These are phyloP conservation scores for Oxystoma pomonae DNA, from an alignment of 2,888 invertebrate species.

Conservation along the genomic window DNA sequence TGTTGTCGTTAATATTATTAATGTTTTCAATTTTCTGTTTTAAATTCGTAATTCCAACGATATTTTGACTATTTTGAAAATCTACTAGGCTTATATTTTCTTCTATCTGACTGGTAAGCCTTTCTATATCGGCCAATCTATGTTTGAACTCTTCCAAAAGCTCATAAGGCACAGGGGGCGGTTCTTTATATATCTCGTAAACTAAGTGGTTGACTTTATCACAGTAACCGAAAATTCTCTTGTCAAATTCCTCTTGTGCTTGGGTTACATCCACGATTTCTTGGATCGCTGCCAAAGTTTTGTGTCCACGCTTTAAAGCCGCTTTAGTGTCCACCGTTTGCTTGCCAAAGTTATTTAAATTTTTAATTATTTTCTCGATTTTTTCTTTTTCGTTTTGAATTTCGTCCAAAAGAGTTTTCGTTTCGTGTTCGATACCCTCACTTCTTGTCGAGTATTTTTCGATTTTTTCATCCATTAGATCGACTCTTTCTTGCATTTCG, in stretches of 20 bases:
- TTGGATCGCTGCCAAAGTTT: slow-evolving; percentile 50
- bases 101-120: slow-evolving; percentile 28
- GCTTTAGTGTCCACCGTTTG: slow-evolving; percentile 54
- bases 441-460: not conserved
- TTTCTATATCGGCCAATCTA: slow-evolving; percentile 28
- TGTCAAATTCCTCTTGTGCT: slow-evolving; percentile 21
- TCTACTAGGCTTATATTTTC: slow-evolving; percentile 25
- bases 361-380: slow-evolving; percentile 27
- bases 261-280: slow-evolving; percentile 26
- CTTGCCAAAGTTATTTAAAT: slow-evolving; percentile 35
- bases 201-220: slow-evolving; percentile 41
- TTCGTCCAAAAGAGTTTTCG: slow-evolving; percentile 41
- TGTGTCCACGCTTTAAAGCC: slow-evolving; percentile 51
- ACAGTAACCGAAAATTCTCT: slow-evolving; percentile 42
- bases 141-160: slow-evolving; percentile 32
- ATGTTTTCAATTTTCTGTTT: slow-evolving; percentile 30
- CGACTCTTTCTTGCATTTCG: slow-evolving; percentile 25
- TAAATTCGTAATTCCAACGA: slow-evolving; percentile 25
- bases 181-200: slow-evolving; percentile 35
- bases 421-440: slow-evolving; percentile 25
- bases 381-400: slow-evolving; percentile 40
- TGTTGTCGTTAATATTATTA: slow-evolving; percentile 25
- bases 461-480: slow-evolving; percentile 20
- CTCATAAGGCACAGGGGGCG: slow-evolving; percentile 23
- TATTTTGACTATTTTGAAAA: slow-evolving; percentile 30